These are phyloP conservation scores for Dasypogon diadema DNA, from an alignment of 2,888 invertebrate species.

Conservation along the genomic window DNA sequence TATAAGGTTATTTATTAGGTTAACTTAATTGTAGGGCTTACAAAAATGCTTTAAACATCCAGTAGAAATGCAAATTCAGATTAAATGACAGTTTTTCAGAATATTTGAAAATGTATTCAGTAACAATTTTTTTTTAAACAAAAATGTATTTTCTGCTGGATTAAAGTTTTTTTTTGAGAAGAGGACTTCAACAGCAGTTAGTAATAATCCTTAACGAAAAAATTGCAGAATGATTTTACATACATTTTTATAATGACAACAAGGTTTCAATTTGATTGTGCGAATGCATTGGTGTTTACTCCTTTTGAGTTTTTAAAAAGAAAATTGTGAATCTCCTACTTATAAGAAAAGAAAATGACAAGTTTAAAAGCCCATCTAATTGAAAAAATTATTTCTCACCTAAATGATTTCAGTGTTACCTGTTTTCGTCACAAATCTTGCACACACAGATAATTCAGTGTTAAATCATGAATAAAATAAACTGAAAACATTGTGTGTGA, in stretches of 20 bases:
- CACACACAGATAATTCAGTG: constrained; percentile 57
- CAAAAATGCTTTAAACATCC: background rate
- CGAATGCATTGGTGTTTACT: constrained; percentile 6
- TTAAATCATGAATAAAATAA: constrained; percentile 39
- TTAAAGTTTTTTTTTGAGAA: background rate
- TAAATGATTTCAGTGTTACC: constrained; percentile 62
- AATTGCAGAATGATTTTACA: background rate
- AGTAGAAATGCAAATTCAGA: background rate
- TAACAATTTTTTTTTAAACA: background rate
- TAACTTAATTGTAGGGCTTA: no score
- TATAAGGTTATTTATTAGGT: background rate
- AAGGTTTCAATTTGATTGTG: constrained; percentile 30
- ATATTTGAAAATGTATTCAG: no score
- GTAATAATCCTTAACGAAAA: background rate
- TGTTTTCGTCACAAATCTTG: constrained; percentile 59
- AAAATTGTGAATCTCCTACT: constrained; percentile 8
- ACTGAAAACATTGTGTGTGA: constrained; percentile 53
- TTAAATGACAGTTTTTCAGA: background rate
- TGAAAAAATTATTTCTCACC: constrained; percentile 60
- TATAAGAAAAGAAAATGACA: constrained; percentile 35
- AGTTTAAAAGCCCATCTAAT: constrained; percentile 59
- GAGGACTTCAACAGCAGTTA: constrained; percentile 2
- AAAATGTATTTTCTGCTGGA: background rate
- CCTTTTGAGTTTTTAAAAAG: constrained; percentile 17
- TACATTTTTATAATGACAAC: background rate